Evolutionary conservation across 2,888 invertebrate species (phyloP).

Genomic region (Cylloceria caligata): DNA sequence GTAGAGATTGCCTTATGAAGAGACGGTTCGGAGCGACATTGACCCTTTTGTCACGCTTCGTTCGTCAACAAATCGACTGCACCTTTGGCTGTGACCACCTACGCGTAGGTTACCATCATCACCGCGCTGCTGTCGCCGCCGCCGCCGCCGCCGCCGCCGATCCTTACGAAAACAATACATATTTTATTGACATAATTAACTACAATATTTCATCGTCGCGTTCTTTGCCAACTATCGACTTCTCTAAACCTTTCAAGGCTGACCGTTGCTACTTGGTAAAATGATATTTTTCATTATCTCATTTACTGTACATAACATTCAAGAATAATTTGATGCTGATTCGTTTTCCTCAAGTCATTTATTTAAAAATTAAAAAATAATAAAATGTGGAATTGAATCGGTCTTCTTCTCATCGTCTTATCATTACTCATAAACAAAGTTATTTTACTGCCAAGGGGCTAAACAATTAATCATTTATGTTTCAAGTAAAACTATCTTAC

Average conservation of each 20-base stretch:
- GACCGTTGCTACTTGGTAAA: not conserved
- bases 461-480: conserved; percentile 23
- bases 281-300: not conserved
- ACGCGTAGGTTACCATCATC: conserved; percentile 47
- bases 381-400: not conserved
- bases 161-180: conserved; percentile 30
- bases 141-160: conserved; percentile 28
- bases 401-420: not conserved
- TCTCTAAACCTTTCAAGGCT: conserved; percentile 1
- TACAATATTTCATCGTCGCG: conserved; percentile 44
- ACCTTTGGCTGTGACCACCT: conserved; percentile 63
- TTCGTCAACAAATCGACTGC: conserved; percentile 38
- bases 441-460: not conserved
- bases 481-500: conserved; percentile 16
- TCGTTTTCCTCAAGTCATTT: not conserved
- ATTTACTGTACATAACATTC: conserved; percentile 1
- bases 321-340: not conserved
- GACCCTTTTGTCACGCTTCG: conserved; percentile 58
- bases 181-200: conserved; percentile 21
- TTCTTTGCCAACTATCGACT: conserved; percentile 33
- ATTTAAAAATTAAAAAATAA: not conserved
- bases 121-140: not conserved
- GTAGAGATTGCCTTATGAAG: conserved; percentile 64
- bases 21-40: conserved; percentile 54
- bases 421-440: not conserved